Evolutionary conservation across 2,888 invertebrate species (phyloP).

Genomic region (Hypselothyrea guttata): DNA sequence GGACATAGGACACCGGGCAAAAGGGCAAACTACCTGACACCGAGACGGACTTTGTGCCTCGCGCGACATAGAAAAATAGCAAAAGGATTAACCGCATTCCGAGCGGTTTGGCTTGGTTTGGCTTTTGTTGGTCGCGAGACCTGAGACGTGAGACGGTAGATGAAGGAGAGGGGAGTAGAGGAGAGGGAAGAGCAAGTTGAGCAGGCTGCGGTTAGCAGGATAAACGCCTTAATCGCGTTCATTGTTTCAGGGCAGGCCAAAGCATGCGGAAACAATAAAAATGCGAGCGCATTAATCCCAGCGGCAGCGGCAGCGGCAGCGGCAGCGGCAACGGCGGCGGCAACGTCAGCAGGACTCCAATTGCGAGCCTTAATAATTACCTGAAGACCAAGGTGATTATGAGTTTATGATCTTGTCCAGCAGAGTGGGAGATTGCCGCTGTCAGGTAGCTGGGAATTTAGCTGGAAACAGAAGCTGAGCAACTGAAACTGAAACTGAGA

Average conservation of each 20-base stretch:
- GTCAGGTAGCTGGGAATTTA: conserved; percentile 43
- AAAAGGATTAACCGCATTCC: conserved; percentile 76
- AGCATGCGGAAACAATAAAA: conserved; percentile 69
- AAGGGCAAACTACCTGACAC: conserved; percentile 48
- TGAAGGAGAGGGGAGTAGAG: no score
- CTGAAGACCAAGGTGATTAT: conserved; percentile 71
- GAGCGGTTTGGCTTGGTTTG: conserved; percentile 24
- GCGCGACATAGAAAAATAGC: conserved; percentile 69
- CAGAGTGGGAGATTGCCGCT: background rate
- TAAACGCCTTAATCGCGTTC: conserved; percentile 76
- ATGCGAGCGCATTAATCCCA: conserved; percentile 60
- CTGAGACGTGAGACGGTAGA: no score
- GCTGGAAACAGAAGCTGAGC: conserved; percentile 41
- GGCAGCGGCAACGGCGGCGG: conserved; percentile 2
- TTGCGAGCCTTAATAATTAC: conserved; percentile 56
- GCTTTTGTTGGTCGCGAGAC: conserved; percentile 1
- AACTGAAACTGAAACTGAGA: no score
- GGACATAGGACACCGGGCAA: no score
- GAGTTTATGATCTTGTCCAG: conserved; percentile 64
- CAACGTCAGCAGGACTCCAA: conserved; percentile 29
- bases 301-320: conserved; percentile 12
- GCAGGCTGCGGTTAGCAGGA: conserved; percentile 72
- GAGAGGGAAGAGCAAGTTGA: conserved; percentile 13
- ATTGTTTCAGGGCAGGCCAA: conserved; percentile 61
- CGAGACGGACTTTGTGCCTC: conserved; percentile 11